Base-by-base conservation (phyloP, 2,113 vertebrate genomes). In the Myotis brandtii region DNA sequence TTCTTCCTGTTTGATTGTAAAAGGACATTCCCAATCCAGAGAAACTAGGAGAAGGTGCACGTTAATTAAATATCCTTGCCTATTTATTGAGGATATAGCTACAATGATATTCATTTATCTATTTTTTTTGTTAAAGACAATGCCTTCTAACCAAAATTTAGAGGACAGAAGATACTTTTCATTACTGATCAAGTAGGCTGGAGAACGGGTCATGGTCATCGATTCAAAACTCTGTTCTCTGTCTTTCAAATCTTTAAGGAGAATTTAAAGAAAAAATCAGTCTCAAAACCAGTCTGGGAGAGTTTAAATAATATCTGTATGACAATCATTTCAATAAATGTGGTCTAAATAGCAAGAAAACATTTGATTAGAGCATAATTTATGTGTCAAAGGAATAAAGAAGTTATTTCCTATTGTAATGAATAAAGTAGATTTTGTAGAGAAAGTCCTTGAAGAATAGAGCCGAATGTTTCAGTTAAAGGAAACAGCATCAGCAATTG, bases 191-290 rank as follows among this genome's bases (percentile, higher is more conserved):
- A 83, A n/a, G 1, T 17, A 34, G 12, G 7, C 54, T n/a, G 16
- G 66, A 79, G 2, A 96, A 79, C 30, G 70, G 67, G 67, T 48
- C 17, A 14, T 76, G 8, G 21, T 81, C 18, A 75, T 64, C 56
- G n/a, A 80, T 40, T 91, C 20, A 69, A 87, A 91, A 67, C 5
- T 34, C 77, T 86, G 34, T 83, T 83, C 10, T 87, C 10, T 90
- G 3, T 66, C 54, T 77, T 6, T 50, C 48, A 69, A 96, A n/a
- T 46, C 8, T 84, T 79, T 40, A n/a, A 73, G 43, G 16, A 3
- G 5, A 77, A 73, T 81, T 95, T 34, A 64, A 89, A 73, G 59
- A 72, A 83, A 83, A 91, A 84, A 87, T 87, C 11, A 34, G 32
- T 69, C 37, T 92, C 27, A 62, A 86, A 89, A 75, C 18, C 18